A percentile compares a stretch with the other conserved stretches of the same genome.
Conservation (phyloP, 2,113 vertebrate genomes). For the Nymphicus hollandicus region DNA sequence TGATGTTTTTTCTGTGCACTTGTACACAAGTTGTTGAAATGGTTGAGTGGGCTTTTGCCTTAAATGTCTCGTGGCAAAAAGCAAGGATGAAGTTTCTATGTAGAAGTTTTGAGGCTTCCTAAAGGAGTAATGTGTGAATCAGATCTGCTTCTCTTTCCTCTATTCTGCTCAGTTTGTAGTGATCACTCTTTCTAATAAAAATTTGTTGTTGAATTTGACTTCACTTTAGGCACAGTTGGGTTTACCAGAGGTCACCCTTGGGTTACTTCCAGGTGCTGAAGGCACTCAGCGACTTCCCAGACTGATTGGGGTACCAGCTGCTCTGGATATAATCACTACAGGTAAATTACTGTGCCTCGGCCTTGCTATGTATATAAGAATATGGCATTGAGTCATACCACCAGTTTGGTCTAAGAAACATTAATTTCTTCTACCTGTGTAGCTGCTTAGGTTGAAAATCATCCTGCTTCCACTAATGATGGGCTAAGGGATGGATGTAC, state of each 20-base stretch:
- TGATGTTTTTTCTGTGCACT: background rate
- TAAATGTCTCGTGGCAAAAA: background rate
- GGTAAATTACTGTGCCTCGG: slow-evolving; percentile 66
- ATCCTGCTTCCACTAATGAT: background rate
- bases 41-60: background rate
- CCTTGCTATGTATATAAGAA: background rate
- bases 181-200: background rate
- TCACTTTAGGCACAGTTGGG: slow-evolving; percentile 80
- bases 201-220: background rate
- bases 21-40: background rate
- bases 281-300: slow-evolving; percentile 90
- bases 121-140: background rate
- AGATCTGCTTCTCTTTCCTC: background rate
- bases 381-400: background rate
- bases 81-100: background rate
- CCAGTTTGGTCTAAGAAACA: background rate
- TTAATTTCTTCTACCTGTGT: background rate
- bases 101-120: background rate
- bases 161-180: background rate
- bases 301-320: slow-evolving; percentile 84
- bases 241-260: slow-evolving; percentile 88
- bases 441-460: background rate
- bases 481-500: background rate
- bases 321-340: slow-evolving; percentile 89
- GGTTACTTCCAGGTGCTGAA: slow-evolving; percentile 86